Base-by-base conservation (phyloP, 2,888 invertebrate genomes). In the Hyposoter dolosus region DNA sequence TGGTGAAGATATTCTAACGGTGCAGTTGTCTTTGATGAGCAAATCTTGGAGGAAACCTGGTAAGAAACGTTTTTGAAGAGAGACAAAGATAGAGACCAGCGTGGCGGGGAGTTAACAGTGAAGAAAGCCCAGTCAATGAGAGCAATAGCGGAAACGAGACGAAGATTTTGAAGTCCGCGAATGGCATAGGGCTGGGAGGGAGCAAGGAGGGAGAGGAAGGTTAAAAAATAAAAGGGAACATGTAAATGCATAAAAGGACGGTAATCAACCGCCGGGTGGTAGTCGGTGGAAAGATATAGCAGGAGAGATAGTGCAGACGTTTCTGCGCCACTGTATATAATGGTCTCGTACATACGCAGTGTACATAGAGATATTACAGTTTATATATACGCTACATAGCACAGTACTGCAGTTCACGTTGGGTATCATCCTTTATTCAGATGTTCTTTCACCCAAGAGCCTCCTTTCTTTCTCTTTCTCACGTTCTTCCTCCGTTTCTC, bases 351-450 rank as follows among this genome's bases (percentile, higher is more conserved):
- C 66, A 75, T 76, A 66, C 66, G 35, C 28, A 17, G 32, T 71
- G 68, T 69, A 78, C 50, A 78, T 75, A 78, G 78, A 79, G 45
- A 69, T 76, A 50, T 82, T 63, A 68, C 69, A 71, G 74, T 83
- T 71, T 71, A 77, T 79, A 80, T 72, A 72, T 47, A 65, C 47
- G 65, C 23, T 47, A 80, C 28, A 66, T 56, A 71, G 79, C 74
- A 77, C 65, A 78, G 28, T 78, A 66, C 81, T 82, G 86, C 86
- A 86, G 84, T 85, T 74, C 81, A 85, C 86, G 89, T 86, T 89
- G 88, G 89, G 89, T 89, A 89, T 88, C 90, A 90, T 90, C 89
- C 90, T 90, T 90, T 90, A 89, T 90, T 90, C 90, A 88, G 86
- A 88, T 88, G 88, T 88, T 90, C 91, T 89, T 90, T 91, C 90